Evolutionary conservation across 2,888 invertebrate species (phyloP).

Genomic region (Nemotelus pantherinus): DNA sequence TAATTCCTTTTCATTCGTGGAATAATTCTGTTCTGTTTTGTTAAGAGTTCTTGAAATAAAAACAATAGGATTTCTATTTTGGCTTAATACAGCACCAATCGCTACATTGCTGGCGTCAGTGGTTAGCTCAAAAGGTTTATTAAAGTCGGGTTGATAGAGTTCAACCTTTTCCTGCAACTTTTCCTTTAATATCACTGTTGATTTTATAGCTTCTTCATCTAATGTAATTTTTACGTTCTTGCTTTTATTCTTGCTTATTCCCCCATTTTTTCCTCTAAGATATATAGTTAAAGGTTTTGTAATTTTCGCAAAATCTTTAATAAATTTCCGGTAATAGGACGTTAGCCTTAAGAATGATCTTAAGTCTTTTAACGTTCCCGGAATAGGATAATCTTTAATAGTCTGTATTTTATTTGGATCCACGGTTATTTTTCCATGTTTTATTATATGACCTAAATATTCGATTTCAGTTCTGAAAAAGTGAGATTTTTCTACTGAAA

Average conservation of each 20-base stretch:
- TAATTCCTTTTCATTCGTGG: slow-evolving; percentile 59
- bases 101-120: slow-evolving; percentile 57
- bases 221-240: slow-evolving; percentile 48
- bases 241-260: slow-evolving; percentile 49
- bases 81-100: slow-evolving; percentile 55
- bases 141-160: slow-evolving; percentile 56
- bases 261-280: slow-evolving; percentile 48
- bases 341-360: slow-evolving; percentile 50
- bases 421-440: slow-evolving; percentile 1
- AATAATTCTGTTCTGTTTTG: slow-evolving; percentile 54
- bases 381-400: slow-evolving; percentile 48
- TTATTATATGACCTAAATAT: slow-evolving; percentile 49
- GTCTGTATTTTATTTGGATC: slow-evolving; percentile 50
- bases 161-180: background rate
- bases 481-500: slow-evolving; percentile 53
- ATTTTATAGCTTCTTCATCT: slow-evolving; percentile 45
- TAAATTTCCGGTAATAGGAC: slow-evolving; percentile 45
- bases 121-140: slow-evolving; percentile 55
- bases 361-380: slow-evolving; percentile 51
- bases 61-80: slow-evolving; percentile 55
- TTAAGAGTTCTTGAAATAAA: slow-evolving; percentile 57
- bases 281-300: too few species aligned
- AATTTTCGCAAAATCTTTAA: slow-evolving; percentile 49
- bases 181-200: slow-evolving; percentile 2
- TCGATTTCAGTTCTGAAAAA: background rate